Conservation (phyloP, 2,113 vertebrate genomes). For the Corapipo altera region DNA sequence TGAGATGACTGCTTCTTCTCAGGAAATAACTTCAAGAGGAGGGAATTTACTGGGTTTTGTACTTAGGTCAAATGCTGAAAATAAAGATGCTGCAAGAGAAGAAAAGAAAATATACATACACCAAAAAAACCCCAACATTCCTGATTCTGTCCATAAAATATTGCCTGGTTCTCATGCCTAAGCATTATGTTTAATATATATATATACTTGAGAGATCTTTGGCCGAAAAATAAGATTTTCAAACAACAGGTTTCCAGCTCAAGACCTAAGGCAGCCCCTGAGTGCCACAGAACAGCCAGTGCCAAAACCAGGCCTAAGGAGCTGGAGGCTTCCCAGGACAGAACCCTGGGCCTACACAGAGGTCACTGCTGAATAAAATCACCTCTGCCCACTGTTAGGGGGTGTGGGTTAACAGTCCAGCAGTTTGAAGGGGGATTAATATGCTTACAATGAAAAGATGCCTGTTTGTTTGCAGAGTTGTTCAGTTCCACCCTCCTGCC, state of each 20-base stretch:
- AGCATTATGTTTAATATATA: not conserved
- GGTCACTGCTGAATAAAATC: not conserved
- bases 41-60: not conserved
- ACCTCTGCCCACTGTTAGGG: not conserved
- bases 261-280: not conserved
- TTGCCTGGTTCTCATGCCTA: not conserved
- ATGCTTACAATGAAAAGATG: not conserved
- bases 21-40: not conserved
- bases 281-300: not conserved
- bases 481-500: not conserved
- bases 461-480: not conserved
- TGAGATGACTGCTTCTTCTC: not conserved
- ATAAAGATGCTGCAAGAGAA: not conserved
- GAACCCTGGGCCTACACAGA: not conserved
- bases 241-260: not conserved
- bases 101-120: not conserved
- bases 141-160: not conserved
- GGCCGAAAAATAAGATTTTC: not conserved
- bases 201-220: rapidly evolving
- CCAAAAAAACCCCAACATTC: not conserved
- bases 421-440: not conserved
- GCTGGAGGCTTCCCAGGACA: not conserved
- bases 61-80: not conserved
- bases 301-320: not conserved
- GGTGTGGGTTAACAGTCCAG: rapidly evolving